These are phyloP conservation scores for Enteromius radiatus DNA, from an alignment of 2,797 vertebrate species.

Conservation along the genomic window DNA sequence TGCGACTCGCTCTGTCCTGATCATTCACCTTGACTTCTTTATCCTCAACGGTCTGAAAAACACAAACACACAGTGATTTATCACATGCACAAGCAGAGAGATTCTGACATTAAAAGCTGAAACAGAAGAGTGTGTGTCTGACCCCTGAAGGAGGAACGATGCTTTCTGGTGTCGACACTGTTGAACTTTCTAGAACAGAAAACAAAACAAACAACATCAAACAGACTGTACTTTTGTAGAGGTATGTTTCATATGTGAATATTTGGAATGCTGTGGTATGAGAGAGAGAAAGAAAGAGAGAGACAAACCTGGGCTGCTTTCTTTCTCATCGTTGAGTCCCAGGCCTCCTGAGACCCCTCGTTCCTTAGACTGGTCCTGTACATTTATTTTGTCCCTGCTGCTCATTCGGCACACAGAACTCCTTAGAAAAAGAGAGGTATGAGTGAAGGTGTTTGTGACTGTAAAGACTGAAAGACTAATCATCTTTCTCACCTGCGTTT, in stretches of 20 bases:
- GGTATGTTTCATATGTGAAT: too few relatives aligned
- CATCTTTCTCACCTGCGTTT: constrained; percentile 77
- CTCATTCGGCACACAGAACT: constrained; percentile 91
- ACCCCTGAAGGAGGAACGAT: constrained; percentile 71
- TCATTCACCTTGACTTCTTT: constrained; percentile 72
- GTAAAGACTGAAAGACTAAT: not conserved
- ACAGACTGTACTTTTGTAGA: too few relatives aligned
- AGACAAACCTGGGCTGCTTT: constrained; percentile 76
- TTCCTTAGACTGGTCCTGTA: constrained; percentile 92
- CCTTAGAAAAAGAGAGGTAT: constrained; percentile 64
- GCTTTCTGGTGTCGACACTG: constrained; percentile 74
- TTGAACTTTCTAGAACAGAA: constrained; percentile 69
- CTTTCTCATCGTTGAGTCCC: constrained; percentile 79
- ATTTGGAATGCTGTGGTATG: not conserved
- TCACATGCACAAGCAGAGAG: not conserved
- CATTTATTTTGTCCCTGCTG: constrained; percentile 90
- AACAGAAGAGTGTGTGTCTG: not conserved
- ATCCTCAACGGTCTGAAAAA: constrained; percentile 71
- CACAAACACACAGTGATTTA: constrained; percentile 4
- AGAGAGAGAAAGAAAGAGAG: not conserved
- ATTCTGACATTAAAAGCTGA: not conserved
- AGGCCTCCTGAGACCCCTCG: constrained; percentile 80
- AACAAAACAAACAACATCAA: constrained; percentile 12
- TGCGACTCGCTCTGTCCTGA: constrained; percentile 73
- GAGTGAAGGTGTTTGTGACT: not conserved